phyloP scores from a whole-genome alignment of 2,113 vertebrate species.

The Neodontobutis hainanensis region DNA sequence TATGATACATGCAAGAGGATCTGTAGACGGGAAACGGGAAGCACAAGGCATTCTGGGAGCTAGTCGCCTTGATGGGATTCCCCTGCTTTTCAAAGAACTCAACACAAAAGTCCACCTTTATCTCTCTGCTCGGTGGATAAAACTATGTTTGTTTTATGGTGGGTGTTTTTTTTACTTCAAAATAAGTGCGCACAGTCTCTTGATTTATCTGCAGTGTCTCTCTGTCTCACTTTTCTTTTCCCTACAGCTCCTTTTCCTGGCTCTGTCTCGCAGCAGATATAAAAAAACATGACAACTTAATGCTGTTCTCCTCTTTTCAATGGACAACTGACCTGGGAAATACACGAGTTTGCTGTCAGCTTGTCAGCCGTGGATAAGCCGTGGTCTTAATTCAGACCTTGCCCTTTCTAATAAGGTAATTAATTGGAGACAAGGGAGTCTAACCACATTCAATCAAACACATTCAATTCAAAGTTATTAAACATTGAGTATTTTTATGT shows the following conservation, averaged over 20 bases:
- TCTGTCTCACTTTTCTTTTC: constrained; percentile 33
- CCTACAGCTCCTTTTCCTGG: neutral
- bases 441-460: constrained; percentile 45
- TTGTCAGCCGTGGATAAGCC: constrained; percentile 2
- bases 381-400: constrained; percentile 12
- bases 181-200: constrained; percentile 40
- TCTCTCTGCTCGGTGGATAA: constrained; percentile 30
- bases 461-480: too few species aligned
- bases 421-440: neutral
- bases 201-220: constrained; percentile 15
- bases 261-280: constrained; percentile 12
- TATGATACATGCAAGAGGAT: constrained; percentile 23
- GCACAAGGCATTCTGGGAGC: constrained; percentile 36
- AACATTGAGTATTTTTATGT: constrained; percentile 24
- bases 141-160: constrained; percentile 41
- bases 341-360: constrained; percentile 9
- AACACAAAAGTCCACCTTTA: constrained; percentile 7
- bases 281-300: constrained; percentile 9
- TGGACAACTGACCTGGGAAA: constrained; percentile 20
- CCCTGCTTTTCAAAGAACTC: constrained; percentile 40
- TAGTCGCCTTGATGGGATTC: constrained; percentile 45
- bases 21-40: constrained; percentile 43
- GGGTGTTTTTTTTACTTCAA: constrained; percentile 50
- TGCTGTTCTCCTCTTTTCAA: neutral
- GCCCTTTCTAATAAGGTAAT: constrained; percentile 15